phyloP scores from a whole-genome alignment of 2,113 vertebrate species.

The Hemicordylus capensis region DNA sequence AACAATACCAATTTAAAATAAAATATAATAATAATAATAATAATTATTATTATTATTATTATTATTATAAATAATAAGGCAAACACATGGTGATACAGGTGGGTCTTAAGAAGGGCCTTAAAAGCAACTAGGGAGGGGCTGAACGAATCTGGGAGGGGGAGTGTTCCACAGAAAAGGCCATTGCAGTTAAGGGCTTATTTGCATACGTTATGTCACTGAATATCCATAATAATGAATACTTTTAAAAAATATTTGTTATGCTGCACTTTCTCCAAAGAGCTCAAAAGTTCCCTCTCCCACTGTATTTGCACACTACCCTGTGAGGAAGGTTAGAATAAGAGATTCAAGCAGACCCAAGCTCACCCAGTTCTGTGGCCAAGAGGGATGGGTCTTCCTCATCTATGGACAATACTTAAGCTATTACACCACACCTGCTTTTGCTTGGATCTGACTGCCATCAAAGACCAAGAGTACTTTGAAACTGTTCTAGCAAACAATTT shows the following conservation, averaged over 20 bases:
- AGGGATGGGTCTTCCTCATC: neutral
- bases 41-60: too few species aligned
- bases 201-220: neutral
- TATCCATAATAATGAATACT: neutral
- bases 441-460: neutral
- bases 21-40: too few species aligned
- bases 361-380: neutral
- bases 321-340: too few species aligned
- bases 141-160: too few species aligned
- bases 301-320: neutral
- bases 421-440: neutral
- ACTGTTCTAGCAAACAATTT: neutral
- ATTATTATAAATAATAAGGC: too few species aligned
- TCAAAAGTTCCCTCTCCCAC: neutral
- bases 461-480: neutral
- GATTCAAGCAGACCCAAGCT: neutral
- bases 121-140: too few species aligned
- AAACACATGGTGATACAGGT: too few species aligned
- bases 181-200: neutral
- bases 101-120: too few species aligned
- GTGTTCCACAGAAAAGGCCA: too few species aligned
- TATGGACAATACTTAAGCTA: neutral
- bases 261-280: neutral
- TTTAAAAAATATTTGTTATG: neutral
- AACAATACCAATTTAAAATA: too few species aligned